Percentiles rank a stretch among this genome's conserved stretches.
phyloP scores from a whole-genome alignment of 1,140 invertebrate species.

The Drosophila seguyi region DNA sequence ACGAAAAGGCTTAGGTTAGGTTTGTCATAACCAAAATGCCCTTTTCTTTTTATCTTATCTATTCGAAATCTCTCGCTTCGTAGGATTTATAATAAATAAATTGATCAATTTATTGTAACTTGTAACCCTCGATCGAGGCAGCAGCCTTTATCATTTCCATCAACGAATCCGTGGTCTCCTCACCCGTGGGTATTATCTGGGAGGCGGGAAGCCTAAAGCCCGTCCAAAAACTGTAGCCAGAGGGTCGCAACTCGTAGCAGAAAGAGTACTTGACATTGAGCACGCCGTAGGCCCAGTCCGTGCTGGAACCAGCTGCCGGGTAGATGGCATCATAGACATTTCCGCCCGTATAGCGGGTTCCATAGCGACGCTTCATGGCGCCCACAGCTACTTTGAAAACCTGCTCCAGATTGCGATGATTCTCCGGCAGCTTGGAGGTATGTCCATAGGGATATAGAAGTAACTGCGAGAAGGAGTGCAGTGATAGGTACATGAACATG shows the following conservation, averaged over 20 bases:
- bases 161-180: conserved; percentile 84
- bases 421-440: conserved; percentile 86
- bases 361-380: conserved; percentile 87
- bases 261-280: conserved; percentile 89
- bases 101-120: conserved; percentile 15
- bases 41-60: conserved; percentile 18
- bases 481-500: conserved; percentile 86
- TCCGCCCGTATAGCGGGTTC: conserved; percentile 88
- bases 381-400: conserved; percentile 88
- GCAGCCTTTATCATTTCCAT: conserved; percentile 82
- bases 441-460: conserved; percentile 91
- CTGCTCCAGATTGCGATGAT: conserved; percentile 87
- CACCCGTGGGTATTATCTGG: conserved; percentile 88
- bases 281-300: conserved; percentile 89
- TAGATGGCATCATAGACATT: conserved; percentile 76
- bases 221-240: conserved; percentile 85
- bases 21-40: conserved; percentile 10
- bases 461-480: conserved; percentile 92
- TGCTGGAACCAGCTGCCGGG: conserved; percentile 88
- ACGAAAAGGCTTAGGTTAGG: neutral
- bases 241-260: conserved; percentile 90
- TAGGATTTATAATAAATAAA: conserved; percentile 11
- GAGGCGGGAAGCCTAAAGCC: conserved; percentile 90
- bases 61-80: too few species aligned
- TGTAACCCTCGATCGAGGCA: conserved; percentile 33